These are phyloP conservation scores for Tonatia bakeri DNA, from an alignment of 2,113 vertebrate species.

Conservation along the genomic window DNA sequence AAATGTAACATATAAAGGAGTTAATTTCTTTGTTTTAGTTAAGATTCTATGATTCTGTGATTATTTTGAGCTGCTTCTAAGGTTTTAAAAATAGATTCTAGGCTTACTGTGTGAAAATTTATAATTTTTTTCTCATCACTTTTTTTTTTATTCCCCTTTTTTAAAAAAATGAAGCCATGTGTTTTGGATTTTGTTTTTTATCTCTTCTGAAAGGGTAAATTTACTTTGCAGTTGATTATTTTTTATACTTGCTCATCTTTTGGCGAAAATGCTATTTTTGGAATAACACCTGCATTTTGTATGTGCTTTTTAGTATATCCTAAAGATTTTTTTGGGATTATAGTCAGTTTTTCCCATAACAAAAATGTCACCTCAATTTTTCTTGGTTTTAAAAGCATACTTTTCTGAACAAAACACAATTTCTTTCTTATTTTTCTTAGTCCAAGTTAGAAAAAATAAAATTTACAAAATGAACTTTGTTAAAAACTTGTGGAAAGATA, in stretches of 20 bases:
- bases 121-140: neutral
- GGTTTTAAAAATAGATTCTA: neutral
- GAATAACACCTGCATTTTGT: neutral
- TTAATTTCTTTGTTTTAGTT: neutral
- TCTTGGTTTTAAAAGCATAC: neutral
- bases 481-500: neutral
- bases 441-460: neutral
- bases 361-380: conserved; percentile 1
- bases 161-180: neutral
- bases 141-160: neutral
- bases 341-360: neutral
- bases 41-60: neutral
- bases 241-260: conserved; percentile 21
- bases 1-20: neutral
- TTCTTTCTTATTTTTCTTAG: neutral
- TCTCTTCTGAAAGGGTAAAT: neutral
- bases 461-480: neutral
- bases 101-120: neutral
- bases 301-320: neutral
- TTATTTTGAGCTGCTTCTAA: neutral
- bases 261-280: conserved; percentile 11
- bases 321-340: conserved; percentile 21
- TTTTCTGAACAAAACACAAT: neutral
- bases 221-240: neutral
- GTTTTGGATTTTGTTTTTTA: conserved; percentile 16